A percentile compares a stretch with the other conserved stretches of the same genome.
These are phyloP conservation scores for Ciconia boyciana DNA, from an alignment of 2,113 vertebrate genomes.

Conservation along the genomic window DNA sequence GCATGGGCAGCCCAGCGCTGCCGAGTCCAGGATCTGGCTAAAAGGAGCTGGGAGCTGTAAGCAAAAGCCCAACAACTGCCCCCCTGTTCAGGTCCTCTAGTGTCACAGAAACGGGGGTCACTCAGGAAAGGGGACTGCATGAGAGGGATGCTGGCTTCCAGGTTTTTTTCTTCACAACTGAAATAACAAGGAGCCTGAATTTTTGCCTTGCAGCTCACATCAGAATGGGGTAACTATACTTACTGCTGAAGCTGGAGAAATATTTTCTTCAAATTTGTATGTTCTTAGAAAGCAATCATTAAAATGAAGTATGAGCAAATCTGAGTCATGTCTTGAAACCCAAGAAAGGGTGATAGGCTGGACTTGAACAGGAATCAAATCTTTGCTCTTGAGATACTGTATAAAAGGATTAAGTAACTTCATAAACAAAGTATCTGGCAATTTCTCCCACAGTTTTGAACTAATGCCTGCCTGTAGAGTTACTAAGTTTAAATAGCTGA, in stretches of 20 bases:
- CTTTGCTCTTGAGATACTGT: not conserved
- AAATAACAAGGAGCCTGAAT: not conserved
- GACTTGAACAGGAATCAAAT: not conserved
- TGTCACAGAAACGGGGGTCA: not conserved
- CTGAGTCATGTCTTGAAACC: not conserved
- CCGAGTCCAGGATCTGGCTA: not conserved
- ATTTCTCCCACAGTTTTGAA: not conserved
- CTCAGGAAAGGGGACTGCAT: not conserved
- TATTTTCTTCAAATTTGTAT: not conserved
- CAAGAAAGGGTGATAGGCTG: not conserved
- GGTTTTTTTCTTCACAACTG: not conserved
- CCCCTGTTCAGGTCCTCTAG: not conserved
- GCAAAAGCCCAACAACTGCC: not conserved
- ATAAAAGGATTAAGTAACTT: not conserved
- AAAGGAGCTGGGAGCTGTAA: not conserved
- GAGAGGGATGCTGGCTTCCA: not conserved
- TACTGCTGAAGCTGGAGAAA: not conserved
- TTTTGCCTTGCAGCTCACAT: not conserved
- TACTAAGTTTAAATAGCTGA: not conserved
- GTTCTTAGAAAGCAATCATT: not conserved
- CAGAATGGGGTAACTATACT: not conserved
- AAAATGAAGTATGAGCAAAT: not conserved
- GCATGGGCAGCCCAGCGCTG: accelerated
- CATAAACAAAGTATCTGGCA: not conserved
- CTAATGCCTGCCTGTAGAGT: not conserved